Evolutionary conservation across 2,888 invertebrate genomes (phyloP).

Genomic region (Pyrocoelia pectoralis): DNA sequence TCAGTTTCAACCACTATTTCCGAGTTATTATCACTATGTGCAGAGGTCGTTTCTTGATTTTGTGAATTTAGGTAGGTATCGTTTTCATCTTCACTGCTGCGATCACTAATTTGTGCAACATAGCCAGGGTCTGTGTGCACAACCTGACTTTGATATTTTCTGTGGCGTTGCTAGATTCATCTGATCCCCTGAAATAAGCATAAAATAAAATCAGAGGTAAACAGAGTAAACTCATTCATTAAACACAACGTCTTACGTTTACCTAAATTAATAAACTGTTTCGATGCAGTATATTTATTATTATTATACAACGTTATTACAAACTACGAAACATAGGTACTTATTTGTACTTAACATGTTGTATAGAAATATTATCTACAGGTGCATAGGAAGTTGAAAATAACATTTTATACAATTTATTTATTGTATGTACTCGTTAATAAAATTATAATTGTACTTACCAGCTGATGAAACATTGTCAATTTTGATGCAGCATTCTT

Average conservation of each 20-base stretch:
- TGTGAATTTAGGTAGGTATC: no score
- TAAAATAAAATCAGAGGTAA: no score
- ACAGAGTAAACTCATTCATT: no score
- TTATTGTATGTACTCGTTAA: not conserved
- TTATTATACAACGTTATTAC: not conserved
- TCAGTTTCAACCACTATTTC: not conserved
- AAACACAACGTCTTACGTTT: not conserved
- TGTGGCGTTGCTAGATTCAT: not conserved
- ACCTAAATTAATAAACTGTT: not conserved
- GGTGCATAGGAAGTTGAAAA: conserved; percentile 1
- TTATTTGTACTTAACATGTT: not conserved
- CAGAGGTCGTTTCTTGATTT: no score
- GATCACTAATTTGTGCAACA: not conserved
- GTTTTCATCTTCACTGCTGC: not conserved
- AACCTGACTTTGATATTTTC: not conserved
- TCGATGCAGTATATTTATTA: not conserved
- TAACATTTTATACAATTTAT: not conserved
- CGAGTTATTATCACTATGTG: not conserved
- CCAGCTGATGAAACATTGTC: not conserved
- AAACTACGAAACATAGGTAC: not conserved
- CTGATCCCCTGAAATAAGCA: not conserved
- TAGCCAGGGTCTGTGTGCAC: not conserved
- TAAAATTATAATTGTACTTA: no score
- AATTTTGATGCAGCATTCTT: no score
- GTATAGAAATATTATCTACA: conserved; percentile 2